Evolutionary conservation across 1,140 invertebrate genomes (phyloP).

Genomic region (Pogonomyrmex barbatus): DNA sequence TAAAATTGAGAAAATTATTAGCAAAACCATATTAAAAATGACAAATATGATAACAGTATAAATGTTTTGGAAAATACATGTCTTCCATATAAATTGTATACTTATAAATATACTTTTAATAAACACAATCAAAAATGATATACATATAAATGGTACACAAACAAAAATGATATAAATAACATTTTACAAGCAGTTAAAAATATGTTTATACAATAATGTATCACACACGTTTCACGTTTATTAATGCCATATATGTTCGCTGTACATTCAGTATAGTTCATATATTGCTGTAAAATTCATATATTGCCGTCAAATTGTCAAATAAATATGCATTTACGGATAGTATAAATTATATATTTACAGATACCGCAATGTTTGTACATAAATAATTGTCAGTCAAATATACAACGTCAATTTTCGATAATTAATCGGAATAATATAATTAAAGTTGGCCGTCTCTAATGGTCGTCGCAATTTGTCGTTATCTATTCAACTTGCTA

Average conservation of each 20-base stretch:
- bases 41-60: too few species aligned
- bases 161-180: background rate
- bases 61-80: too few species aligned
- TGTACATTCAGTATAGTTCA: background rate
- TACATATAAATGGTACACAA: too few species aligned
- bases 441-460: background rate
- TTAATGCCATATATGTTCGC: background rate
- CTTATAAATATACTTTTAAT: too few species aligned
- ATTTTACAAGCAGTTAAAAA: background rate
- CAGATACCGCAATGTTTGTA: background rate
- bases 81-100: too few species aligned
- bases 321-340: background rate
- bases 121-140: too few species aligned
- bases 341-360: background rate
- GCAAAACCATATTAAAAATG: too few species aligned
- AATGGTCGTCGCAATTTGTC: background rate
- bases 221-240: background rate
- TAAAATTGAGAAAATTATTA: too few species aligned
- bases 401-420: background rate
- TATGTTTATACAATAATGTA: background rate
- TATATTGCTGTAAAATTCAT: background rate
- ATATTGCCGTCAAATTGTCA: background rate
- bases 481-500: conserved; percentile 6
- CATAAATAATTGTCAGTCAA: conserved; percentile 2
- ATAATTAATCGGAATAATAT: background rate